These are phyloP conservation scores for Lepidocyrtinus sp. DNA, from an alignment of 2,888 invertebrate species.

Conservation along the genomic window DNA sequence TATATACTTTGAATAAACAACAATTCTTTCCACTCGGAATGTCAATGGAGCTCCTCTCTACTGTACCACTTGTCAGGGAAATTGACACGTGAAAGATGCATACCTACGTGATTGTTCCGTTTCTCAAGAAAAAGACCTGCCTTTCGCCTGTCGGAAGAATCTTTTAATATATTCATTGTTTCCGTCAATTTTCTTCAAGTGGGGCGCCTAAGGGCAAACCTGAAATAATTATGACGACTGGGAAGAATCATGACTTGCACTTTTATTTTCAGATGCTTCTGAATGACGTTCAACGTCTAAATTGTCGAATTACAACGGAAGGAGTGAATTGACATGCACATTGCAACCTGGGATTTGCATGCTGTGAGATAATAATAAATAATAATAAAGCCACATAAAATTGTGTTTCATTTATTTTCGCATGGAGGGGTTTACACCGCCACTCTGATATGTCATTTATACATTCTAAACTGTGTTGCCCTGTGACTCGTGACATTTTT, in stretches of 20 bases:
- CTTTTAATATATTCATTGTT: not conserved
- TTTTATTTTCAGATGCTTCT: constrained; percentile 14
- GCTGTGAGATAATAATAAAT: not conserved
- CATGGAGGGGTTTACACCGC: no score
- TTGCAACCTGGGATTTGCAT: not conserved
- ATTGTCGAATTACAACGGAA: constrained; percentile 40
- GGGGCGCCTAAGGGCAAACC: not conserved
- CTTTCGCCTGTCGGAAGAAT: not conserved
- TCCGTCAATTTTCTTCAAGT: not conserved
- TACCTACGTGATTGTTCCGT: no score
- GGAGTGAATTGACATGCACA: no score
- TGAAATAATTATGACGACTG: constrained; percentile 2
- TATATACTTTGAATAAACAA: no score
- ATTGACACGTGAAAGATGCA: not conserved
- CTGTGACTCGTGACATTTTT: no score
- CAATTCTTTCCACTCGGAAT: no score
- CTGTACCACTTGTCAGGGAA: not conserved
- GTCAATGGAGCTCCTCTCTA: not conserved
- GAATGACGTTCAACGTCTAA: constrained; percentile 40
- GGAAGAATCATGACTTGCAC: constrained; percentile 1
- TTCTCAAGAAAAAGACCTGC: no score
- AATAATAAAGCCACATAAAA: not conserved
- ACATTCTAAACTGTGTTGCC: not conserved
- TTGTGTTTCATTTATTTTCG: not conserved
- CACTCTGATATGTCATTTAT: not conserved